phyloP scores from a whole-genome alignment of 2,888 invertebrate genomes.

The Acleris laterana region DNA sequence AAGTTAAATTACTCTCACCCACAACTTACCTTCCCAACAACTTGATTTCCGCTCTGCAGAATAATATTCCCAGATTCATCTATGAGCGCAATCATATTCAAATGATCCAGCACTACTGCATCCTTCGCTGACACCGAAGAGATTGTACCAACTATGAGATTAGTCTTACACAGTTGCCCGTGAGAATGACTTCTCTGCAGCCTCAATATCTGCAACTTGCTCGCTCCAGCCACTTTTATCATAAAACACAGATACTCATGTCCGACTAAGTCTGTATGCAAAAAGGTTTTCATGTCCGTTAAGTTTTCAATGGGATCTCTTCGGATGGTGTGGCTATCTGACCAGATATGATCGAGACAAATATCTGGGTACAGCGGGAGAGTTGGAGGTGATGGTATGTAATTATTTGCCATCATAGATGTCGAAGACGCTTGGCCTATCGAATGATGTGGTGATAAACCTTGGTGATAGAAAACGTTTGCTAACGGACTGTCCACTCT shows the following conservation, averaged over 20 bases:
- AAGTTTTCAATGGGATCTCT: conserved; percentile 67
- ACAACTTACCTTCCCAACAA: conserved; percentile 88
- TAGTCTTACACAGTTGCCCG: conserved; percentile 76
- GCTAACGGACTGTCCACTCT: conserved; percentile 77
- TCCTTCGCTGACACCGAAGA: conserved; percentile 92
- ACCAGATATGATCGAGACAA: conserved; percentile 96
- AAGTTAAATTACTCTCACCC: too few relatives aligned
- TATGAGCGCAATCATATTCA: conserved; percentile 93
- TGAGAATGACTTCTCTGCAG: conserved; percentile 86
- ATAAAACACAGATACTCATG: conserved; percentile 93
- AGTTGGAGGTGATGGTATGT: conserved; percentile 78
- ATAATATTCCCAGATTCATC: conserved; percentile 91
- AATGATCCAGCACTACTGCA: conserved; percentile 90
- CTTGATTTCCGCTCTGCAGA: conserved; percentile 92
- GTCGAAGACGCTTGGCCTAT: conserved; percentile 75
- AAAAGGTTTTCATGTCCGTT: conserved; percentile 87
- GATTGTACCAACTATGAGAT: conserved; percentile 90
- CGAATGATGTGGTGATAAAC: conserved; percentile 75
- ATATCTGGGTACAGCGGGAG: conserved; percentile 92
- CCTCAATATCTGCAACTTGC: conserved; percentile 87
- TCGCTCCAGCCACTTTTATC: conserved; percentile 71
- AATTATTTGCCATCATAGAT: conserved; percentile 76
- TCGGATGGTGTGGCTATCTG: conserved; percentile 84
- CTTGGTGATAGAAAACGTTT: conserved; percentile 74
- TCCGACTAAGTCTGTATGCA: conserved; percentile 93